Evolutionary conservation across 2,113 vertebrate genomes (phyloP).

Genomic region (Apodemus speciosus): DNA sequence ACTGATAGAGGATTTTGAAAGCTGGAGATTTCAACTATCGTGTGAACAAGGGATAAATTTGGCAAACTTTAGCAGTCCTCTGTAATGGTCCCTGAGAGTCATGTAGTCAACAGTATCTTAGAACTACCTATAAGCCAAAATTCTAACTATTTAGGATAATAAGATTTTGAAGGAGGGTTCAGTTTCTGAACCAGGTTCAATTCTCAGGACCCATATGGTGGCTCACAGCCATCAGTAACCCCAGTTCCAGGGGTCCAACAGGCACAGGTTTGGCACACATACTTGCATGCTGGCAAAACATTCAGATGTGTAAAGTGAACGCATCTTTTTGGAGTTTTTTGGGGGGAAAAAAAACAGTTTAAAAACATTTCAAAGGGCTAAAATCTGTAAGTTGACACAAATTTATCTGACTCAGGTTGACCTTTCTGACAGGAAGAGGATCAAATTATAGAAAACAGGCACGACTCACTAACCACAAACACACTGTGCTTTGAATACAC

Average conservation of each 20-base stretch:
- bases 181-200: not conserved
- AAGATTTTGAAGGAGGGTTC: not conserved
- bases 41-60: not conserved
- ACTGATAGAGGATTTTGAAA: not conserved
- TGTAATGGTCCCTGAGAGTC: not conserved
- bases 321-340: not conserved
- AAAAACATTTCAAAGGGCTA: constrained; percentile 4
- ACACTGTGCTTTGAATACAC: not conserved
- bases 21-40: not conserved
- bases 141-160: not conserved
- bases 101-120: not conserved
- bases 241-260: not conserved
- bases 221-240: not conserved
- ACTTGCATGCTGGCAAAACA: not conserved
- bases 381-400: constrained; percentile 13
- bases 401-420: not conserved
- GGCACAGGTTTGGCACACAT: no score
- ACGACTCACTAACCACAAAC: not conserved
- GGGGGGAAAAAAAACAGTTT: not conserved
- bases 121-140: not conserved
- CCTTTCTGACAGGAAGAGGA: not conserved
- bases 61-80: not conserved
- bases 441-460: not conserved
- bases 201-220: not conserved
- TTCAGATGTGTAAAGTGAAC: not conserved